Conservation (phyloP, 2,113 vertebrate genomes). For the Calyptommatus sinebrachiatus region DNA sequence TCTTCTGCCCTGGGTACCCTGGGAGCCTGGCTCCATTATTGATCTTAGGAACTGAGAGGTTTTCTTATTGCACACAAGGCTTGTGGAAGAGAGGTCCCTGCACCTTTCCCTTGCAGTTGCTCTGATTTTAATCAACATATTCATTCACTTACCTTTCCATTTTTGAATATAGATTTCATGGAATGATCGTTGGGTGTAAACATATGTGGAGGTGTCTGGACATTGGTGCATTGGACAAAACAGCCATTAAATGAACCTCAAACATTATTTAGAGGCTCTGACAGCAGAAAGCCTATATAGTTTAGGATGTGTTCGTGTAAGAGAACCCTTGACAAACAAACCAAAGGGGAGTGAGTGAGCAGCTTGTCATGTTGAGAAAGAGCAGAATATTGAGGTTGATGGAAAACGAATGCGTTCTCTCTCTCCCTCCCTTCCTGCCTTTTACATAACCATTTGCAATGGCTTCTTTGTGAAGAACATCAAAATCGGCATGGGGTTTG, state of each 20-base stretch:
- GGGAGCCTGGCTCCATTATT: too few species aligned
- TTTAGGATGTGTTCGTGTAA: slow-evolving; percentile 3
- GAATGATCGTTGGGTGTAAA: neutral
- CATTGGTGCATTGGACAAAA: neutral
- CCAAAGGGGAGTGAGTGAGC: neutral
- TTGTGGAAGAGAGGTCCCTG: too few species aligned
- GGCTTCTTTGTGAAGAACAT: slow-evolving; percentile 5
- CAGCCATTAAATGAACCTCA: neutral
- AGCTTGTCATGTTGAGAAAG: neutral
- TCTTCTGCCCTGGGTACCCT: too few species aligned
- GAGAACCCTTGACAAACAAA: slow-evolving; percentile 5
- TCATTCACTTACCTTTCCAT: too few species aligned
- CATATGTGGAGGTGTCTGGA: neutral
- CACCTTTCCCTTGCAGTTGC: too few species aligned
- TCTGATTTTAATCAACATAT: too few species aligned
- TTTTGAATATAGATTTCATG: neutral
- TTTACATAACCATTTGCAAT: neutral
- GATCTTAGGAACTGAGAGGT: too few species aligned
- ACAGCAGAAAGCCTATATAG: neutral
- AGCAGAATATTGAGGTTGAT: neutral
- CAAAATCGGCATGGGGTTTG: too few species aligned
- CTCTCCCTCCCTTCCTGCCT: neutral
- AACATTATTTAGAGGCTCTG: neutral
- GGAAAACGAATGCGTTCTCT: neutral
- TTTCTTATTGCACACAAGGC: too few species aligned